Evolutionary conservation across 2,888 invertebrate species (phyloP), one percentile per base, ranked within the genome.

Genomic region (Neocrepidodera transversa): DNA sequence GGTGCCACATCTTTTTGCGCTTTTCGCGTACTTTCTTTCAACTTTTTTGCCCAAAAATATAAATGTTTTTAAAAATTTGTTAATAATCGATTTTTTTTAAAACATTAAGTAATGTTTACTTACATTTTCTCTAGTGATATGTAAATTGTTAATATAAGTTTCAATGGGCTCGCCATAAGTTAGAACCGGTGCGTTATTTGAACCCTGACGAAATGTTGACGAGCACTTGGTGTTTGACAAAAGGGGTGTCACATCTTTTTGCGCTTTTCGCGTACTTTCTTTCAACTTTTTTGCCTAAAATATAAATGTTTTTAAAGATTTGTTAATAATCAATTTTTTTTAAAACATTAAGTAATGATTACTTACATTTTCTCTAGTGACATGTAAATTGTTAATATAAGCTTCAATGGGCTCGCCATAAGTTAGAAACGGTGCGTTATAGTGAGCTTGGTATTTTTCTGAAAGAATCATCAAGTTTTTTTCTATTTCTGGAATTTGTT

Each of bases 401-500:
- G 87, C 84, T 2, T 85, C 73, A 1, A 91, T 79, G 5, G 87
- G 82, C 57, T 84, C 80, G 0, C 91, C 92, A 62, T 86, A 82
- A 0, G 88, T 82, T 0, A 83, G 81, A 70, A 92, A 91, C 0
- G 79, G 76, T 8, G 75, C 78, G 0, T 84, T 84, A 26, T 84
- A 82, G 5, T 76, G 78, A 1, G 78, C 71, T 73, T 87, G 85
- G 67, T 84, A 88, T 1, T 82, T 79, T 0, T 78, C 72, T 2
- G 86, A 84, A 49, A 88, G 68, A 0, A 82, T 80, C 1, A 80
- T 79, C 0, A 92, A 80, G 71, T 87, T 85, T 0, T 82, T 83
- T 76, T 92, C 91, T 35, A 92, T 85, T 79, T 89, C 87, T 0
- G 92, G 92, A 48, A 93, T 78, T 79, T 88, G 82, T 63, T 80